Evolutionary conservation across 2,113 vertebrate genomes (phyloP).

Genomic region (Rhynchomys soricoides): DNA sequence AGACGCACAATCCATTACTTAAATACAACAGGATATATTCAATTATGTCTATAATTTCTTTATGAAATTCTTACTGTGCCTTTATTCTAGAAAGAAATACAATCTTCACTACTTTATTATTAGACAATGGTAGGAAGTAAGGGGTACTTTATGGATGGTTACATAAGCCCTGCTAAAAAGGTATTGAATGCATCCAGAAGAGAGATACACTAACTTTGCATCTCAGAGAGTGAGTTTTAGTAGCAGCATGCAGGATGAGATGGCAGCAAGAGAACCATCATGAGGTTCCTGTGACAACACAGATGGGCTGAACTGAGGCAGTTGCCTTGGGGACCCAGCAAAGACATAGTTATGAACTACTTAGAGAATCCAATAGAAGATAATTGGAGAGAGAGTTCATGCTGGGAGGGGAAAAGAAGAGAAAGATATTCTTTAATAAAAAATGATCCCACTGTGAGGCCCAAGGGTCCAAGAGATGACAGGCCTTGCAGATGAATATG

Average conservation of each 20-base stretch:
- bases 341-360: background rate
- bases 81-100: constrained; percentile 17
- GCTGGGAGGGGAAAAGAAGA: background rate
- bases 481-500: background rate
- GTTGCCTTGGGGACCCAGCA: background rate
- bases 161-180: background rate
- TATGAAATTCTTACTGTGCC: constrained; percentile 9
- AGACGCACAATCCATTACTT: background rate
- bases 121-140: constrained; percentile 14
- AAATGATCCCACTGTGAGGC: background rate
- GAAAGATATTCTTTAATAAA: background rate
- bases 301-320: background rate
- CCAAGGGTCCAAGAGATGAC: background rate
- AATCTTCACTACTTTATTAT: background rate
- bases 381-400: background rate
- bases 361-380: background rate
- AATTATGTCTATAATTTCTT: constrained; percentile 42
- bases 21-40: background rate
- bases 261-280: background rate
- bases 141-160: background rate
- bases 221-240: background rate
- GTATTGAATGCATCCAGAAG: background rate
- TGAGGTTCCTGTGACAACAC: background rate
- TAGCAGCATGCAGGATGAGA: background rate
- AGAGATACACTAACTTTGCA: background rate